Evolutionary conservation across 2,113 vertebrate genomes (phyloP), one percentile per base, ranked within the genome.

Genomic region (Athene cunicularia): DNA sequence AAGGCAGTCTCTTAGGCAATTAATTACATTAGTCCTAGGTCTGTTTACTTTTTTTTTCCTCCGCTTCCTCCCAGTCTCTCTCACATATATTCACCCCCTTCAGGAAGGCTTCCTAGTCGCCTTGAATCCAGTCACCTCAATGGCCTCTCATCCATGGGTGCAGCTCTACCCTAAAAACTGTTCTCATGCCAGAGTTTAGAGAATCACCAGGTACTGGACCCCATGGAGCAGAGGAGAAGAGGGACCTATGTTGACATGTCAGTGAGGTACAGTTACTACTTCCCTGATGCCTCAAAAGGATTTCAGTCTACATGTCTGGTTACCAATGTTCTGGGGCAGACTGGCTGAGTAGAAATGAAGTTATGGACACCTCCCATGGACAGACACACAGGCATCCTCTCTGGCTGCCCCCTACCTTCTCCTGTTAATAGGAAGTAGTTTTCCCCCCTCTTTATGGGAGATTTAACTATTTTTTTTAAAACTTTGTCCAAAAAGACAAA

Each of bases 101-200:
- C 62, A 58, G 27, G 68, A 84, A 58, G 21, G 33, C 33, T 70
- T 7, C 12, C 28, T 28, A 58, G 28, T 60, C 41, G 56, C 20
- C 20, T 30, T 56, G 20, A 72, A 72, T 49, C 13, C 28, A 50
- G 49, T 43, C 20, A 80, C 14, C 32, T 39, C 80, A 79, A 63
- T 6, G 3, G 26, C 28, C 22, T 56, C 1, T 0, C 8, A 32
- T 14, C 33, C 1, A 0, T 19, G 23, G 13, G 35, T 19, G 28
- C 5, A 5, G 11, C 58, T 45, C 12, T 64, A 18, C 43, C 28
- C 37, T 59, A 71, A 59, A 67, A 73, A 52, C 45, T 66, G 39
- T 26, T 33, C 52, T 79, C 3, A 0, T 27, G 13, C 15, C 26
- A 43, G 7, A 1, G 2, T 41, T 60, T 33, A 39, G 19, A 16